Conservation (phyloP, 2,113 vertebrate genomes). For the Pampusana beccarii region DNA sequence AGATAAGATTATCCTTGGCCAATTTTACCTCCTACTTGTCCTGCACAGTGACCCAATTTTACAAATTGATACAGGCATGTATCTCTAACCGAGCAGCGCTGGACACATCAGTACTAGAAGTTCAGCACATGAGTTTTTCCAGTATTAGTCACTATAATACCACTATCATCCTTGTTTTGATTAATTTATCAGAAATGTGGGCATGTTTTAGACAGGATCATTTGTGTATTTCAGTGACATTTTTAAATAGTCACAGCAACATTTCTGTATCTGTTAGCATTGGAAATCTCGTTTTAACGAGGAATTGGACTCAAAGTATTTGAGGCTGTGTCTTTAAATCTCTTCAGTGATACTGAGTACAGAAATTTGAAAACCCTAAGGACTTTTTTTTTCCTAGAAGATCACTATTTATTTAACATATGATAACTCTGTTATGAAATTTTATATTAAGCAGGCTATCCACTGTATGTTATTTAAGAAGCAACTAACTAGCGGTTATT, state of each 20-base stretch:
- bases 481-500: constrained; percentile 73
- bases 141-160: not conserved
- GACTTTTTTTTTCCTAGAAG: constrained; percentile 54
- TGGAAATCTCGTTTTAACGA: constrained; percentile 12
- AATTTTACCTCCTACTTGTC: constrained; percentile 61
- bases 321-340: constrained; percentile 63
- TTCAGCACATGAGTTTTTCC: not conserved
- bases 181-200: constrained; percentile 11
- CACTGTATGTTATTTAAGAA: constrained; percentile 70
- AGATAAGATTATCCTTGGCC: constrained; percentile 67
- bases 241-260: not conserved
- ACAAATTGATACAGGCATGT: not conserved
- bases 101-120: not conserved
- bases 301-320: not conserved
- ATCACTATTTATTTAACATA: constrained; percentile 76
- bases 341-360: constrained; percentile 28
- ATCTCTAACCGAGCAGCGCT: not conserved
- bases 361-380: constrained; percentile 68
- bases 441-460: constrained; percentile 70
- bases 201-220: not conserved
- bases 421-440: constrained; percentile 78
- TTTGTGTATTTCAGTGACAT: not conserved
- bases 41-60: constrained; percentile 58
- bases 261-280: not conserved
- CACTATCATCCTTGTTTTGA: not conserved